phyloP scores from a whole-genome alignment of 2,797 vertebrate species.

The Microctenopoma steveboyesi region DNA sequence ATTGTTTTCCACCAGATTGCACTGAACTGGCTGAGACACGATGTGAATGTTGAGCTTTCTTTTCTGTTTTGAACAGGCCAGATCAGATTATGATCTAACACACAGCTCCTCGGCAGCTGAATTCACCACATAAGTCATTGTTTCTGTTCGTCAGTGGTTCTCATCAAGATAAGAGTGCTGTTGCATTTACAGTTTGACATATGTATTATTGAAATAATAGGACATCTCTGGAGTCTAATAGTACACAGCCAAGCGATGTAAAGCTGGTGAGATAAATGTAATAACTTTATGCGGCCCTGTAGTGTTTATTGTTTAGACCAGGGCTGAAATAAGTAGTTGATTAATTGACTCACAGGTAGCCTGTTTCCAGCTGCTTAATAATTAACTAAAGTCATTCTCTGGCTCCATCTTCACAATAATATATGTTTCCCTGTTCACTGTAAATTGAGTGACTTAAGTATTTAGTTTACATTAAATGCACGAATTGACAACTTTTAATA shows the following conservation, averaged over 20 bases:
- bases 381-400: not conserved
- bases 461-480: not conserved
- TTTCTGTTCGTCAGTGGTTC: slow-evolving; percentile 24
- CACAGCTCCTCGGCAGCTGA: slow-evolving; percentile 37
- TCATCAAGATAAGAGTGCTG: slow-evolving; percentile 24
- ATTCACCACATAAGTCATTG: slow-evolving; percentile 56
- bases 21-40: slow-evolving; percentile 26
- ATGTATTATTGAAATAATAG: slow-evolving; percentile 11
- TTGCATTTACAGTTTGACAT: slow-evolving; percentile 12
- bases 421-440: not conserved
- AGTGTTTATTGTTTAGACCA: not conserved
- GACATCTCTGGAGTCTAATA: not conserved
- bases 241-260: not conserved
- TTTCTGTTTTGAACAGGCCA: slow-evolving; percentile 23
- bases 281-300: not conserved
- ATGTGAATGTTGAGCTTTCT: slow-evolving; percentile 27
- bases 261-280: not conserved
- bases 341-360: not conserved
- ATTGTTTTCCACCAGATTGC: slow-evolving; percentile 26
- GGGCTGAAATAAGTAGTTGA: not conserved
- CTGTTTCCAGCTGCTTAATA: not conserved
- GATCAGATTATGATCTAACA: slow-evolving; percentile 28
- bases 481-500: not conserved
- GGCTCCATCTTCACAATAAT: not conserved
- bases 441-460: not conserved